Evolutionary conservation across 1,140 invertebrate genomes (phyloP).

Genomic region (Globodera rostochiensis): DNA sequence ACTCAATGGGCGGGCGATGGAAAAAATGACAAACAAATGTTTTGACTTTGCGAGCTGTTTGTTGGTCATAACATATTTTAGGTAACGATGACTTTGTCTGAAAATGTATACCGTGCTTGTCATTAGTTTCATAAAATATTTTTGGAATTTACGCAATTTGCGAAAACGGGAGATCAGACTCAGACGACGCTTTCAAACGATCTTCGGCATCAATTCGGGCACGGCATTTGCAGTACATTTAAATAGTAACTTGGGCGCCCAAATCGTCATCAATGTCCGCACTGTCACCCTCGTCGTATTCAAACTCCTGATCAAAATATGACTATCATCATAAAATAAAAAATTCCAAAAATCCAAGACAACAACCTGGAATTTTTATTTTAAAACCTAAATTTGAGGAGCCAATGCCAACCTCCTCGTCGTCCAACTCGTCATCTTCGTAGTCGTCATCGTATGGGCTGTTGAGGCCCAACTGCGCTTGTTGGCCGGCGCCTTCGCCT

Average conservation of each 20-base stretch:
- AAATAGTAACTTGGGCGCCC: conserved; percentile 31
- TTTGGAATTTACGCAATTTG: not conserved
- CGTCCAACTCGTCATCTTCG: conserved; percentile 1
- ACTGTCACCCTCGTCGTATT: conserved; percentile 19
- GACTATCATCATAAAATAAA: too few species aligned
- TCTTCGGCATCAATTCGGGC: not conserved
- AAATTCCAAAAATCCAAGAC: too few species aligned
- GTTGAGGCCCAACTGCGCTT: not conserved
- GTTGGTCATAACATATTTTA: not conserved
- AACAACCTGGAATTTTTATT: too few species aligned
- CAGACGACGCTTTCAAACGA: not conserved
- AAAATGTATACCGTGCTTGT: too few species aligned
- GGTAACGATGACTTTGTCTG: not conserved
- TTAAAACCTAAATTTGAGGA: not conserved
- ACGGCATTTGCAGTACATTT: not conserved
- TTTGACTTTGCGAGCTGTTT: not conserved
- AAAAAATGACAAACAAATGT: conserved; percentile 3
- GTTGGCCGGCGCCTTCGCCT: not conserved
- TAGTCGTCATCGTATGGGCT: not conserved
- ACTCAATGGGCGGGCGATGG: not conserved
- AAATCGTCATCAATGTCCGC: conserved; percentile 30
- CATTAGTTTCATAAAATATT: conserved; percentile 1
- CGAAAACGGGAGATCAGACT: conserved; percentile 11
- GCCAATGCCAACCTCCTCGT: not conserved
- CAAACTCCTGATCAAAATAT: conserved; percentile 13